Base-by-base conservation (phyloP, 2,888 invertebrate species). In the Rapana venosa region DNA sequence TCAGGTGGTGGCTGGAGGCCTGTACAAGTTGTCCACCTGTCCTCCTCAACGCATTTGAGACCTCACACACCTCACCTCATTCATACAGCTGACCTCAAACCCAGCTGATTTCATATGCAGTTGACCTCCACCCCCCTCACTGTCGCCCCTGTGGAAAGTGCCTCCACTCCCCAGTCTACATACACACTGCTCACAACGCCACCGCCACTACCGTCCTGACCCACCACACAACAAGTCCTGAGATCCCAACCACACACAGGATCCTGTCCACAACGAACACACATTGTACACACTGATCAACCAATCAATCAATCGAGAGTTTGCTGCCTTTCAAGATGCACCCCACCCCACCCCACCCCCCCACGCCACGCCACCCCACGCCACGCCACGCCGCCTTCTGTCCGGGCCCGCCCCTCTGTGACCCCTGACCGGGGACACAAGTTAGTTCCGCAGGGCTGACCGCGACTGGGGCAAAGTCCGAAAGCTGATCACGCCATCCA, bases 281-380 rank as follows among this genome's bases (percentile, higher is more conserved):
- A 74, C 74, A 13, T 1, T n/a, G n/a, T n/a, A n/a, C 77, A 32
- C 77, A 79, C 77, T 32, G 32, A 79, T 35, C 30, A 13, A 79
- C n/a, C n/a, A n/a, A n/a, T n/a, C n/a, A n/a, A n/a, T n/a, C n/a
- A n/a, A n/a, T n/a, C n/a, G n/a, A 32, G 32, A 79, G 77, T 79
- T 79, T 79, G 77, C 77, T 79, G 77, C 77, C 77, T 79, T 79
- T 79, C 77, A 32, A 32, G 32, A 79, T 32, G 77, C 77, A 79
- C 32, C 32, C 32, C 20, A 79, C 15, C 2, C 2, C 47, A 8
- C n/a, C n/a, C n/a, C n/a, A n/a, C n/a, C n/a, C n/a, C n/a, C n/a
- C n/a, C n/a, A 47, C 47, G 47, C 47, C 4, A 47, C 47, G 47
- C 2, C 8, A 8, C 47, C 47, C n/a, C 2, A 47, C 47, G 47